Conservation (phyloP, 1,140 invertebrate genomes). For the Euglossa dilemma region DNA sequence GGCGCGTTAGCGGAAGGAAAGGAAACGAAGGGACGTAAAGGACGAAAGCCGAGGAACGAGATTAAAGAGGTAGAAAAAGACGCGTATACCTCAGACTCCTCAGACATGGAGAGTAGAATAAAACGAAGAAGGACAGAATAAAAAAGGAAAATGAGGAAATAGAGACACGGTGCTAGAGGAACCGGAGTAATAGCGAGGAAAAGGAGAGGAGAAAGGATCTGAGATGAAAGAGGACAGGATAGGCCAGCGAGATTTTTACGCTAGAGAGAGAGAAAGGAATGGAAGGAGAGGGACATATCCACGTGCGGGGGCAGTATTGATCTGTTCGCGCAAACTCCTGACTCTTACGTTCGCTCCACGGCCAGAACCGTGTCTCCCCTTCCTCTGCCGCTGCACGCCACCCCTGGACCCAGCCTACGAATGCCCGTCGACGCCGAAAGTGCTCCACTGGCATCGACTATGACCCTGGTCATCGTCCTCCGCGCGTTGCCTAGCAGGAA, state of each 20-base stretch:
- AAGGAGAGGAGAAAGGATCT: background rate
- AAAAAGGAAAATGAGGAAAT: background rate
- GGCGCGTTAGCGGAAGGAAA: constrained; percentile 4
- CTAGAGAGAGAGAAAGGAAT: background rate
- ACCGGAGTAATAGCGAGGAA: background rate
- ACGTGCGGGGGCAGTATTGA: constrained; percentile 79
- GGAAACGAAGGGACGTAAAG: background rate
- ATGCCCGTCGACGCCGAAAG: constrained; percentile 38
- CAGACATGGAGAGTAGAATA: background rate
- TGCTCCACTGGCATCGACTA: constrained; percentile 40
- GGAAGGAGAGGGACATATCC: constrained; percentile 65
- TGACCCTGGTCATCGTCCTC: constrained; percentile 45
- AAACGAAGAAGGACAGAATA: background rate
- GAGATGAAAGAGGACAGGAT: background rate
- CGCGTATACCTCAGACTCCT: background rate
- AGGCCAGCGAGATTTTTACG: constrained; percentile 5
- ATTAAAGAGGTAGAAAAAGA: constrained; percentile 15
- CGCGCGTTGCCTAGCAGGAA: too few relatives aligned
- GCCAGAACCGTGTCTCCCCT: constrained; percentile 32
- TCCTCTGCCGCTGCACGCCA: background rate
- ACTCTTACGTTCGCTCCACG: constrained; percentile 69
- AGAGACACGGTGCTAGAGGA: background rate
- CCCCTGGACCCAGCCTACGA: constrained; percentile 9
- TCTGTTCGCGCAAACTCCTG: constrained; percentile 81
- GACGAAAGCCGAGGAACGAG: background rate